Evolutionary conservation across 1,140 invertebrate genomes (phyloP), one percentile per base, ranked within the genome.

Genomic region (Harpegnathos saltator): DNA sequence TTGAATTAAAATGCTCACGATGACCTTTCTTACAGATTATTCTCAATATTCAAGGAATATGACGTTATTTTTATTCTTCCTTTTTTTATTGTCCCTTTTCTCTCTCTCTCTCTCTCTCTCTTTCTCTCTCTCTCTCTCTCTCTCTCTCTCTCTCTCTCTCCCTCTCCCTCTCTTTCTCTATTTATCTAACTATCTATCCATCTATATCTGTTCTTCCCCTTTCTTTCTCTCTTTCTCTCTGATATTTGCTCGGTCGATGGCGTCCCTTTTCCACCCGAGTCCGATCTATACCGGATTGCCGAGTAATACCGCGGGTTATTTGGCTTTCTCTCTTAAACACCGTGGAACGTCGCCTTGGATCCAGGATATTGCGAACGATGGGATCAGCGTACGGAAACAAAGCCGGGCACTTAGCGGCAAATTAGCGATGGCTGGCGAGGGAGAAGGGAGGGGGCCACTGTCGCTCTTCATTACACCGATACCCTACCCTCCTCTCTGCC

Each of bases 291-390:
- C 52, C 48, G 58, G 58, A 87, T 86, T 85, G 65, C 52, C 48
- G 58, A 24, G 56, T 78, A 86, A 68, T 73, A 62, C 87, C 80
- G 72, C 86, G 50, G 87, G 86, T 88, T 88, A 88, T 88, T 88
- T 88, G 85, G 86, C 84, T 82, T 73, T 85, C 86, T 88, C 86
- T 85, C 83, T 88, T 82, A 77, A 89, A 68, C 72, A 44, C 56
- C 44, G 61, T 68, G 24, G 87, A 82, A 89, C 87, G 78, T 84
- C 78, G 77, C 82, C 87, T 89, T 85, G 72, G 78, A 89, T 82
- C 59, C 88, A 89, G 90, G 87, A 91, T 89, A 91, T 90, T 90
- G 89, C 85, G 86, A 91, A 85, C 83, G 88, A 90, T 90, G 87
- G 86, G 84, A 90, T 89, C 71, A 88, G 71, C 72, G 78, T 85